Evolutionary conservation across 2,113 vertebrate species (phyloP), one percentile per base, ranked within the genome.

Genomic region (Piaya cayana): DNA sequence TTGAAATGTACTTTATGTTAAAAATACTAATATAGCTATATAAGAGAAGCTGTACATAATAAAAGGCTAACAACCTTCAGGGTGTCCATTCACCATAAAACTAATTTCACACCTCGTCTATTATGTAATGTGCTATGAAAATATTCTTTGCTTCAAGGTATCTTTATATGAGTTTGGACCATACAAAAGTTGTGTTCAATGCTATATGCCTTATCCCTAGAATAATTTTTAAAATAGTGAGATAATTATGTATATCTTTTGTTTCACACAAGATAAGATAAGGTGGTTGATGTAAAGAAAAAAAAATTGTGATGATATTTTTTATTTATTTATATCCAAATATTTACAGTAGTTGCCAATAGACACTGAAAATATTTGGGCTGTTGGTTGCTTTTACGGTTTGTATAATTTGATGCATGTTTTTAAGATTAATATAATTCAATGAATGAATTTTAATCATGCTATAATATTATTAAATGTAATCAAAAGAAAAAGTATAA

Each of bases 61-160:
- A 87, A 97, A 97, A 97, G 75, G 45, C 82, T 97, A 97, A 95
- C 89, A 98, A 95, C 89, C 91, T 97, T 97, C 90, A 88, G 86
- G 93, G 78, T 95, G 84, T 95, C 75, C 84, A 95, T 87, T 97
- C 86, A 97, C 95, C 82, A 95, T 93, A 96, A 98, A 98, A 97
- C 85, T 97, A 98, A 98, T 98, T 98, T 98, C 97, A 98, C 95
- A 98, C 94, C 95, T 98, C 97, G 95, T 98, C 94, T 98, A 72
- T 97, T 97, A 98, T 94, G 92, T 96, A 98, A 98, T 97, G 94
- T 97, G 89, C 95, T 98, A 98, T 97, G 92, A 96, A 97, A 97
- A 96, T 90, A 58, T 47, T 95, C 60, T 96, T 96, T 96, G 88
- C 94, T 97, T 97, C 80, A 94, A 96, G 92, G 93, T 96, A 93